Evolutionary conservation across 2,888 invertebrate species (phyloP), one percentile per base, ranked within the genome.

Genomic region (Hylaea fasciaria): DNA sequence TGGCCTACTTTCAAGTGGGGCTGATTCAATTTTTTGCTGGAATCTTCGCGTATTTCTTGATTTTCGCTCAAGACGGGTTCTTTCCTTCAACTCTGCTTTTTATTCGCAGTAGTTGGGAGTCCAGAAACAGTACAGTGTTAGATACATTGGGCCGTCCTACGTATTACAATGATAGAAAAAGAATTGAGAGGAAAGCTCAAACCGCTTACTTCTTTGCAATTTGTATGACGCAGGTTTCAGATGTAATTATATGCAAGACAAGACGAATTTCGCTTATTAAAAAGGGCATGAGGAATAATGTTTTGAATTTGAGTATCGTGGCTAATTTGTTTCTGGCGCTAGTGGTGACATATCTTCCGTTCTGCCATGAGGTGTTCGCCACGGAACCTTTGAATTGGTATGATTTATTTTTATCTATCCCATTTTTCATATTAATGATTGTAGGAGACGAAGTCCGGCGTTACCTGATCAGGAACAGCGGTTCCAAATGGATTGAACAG

Each of bases 1-100:
- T 97, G 93, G 95, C 97, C 0, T 97, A 97, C 82, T 96, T 96
- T 65, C 97, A 97, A 89, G 95, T 97, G 66, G 97, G 97, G 52
- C 92, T 97, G 83, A 96, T 97, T 70, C 97, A 97, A 86, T 95
- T 96, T 16, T 94, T 94, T 43, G 96, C 95, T 41, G 96, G 96
- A 9, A 96, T 97, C 91, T 95, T 95, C 79, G 93, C 95, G 2
- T 97, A 97, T 82, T 96, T 96, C 76, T 93, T 96, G 53, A 94
- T 97, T 59, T 95, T 96, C 94, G 96, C 96, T 1, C 94, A 95
- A 73, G 94, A 95, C 69, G 97, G 97, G 0, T 97, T 97, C 87
- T 93, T 94, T 77, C 96, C 96, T 0, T 83, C 87, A 2, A 87
- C 90, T 65, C 87, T 97, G 57, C 73, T 96, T 44, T 95, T 95